A percentile compares a stretch with the other conserved stretches of the same genome.
Evolutionary conservation across 2,797 vertebrate genomes (phyloP).

Genomic region (Cynopterus sphinx): DNA sequence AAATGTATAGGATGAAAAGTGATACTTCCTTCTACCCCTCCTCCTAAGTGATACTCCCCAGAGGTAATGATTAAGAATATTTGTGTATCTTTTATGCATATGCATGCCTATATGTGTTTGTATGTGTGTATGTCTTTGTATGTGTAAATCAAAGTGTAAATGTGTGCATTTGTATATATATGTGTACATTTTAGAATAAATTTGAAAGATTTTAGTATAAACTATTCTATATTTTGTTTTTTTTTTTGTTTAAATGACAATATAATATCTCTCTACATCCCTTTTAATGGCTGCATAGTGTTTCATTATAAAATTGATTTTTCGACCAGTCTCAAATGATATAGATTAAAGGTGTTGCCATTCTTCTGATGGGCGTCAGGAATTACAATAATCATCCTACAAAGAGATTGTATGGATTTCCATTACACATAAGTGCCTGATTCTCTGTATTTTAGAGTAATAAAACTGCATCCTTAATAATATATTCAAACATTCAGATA

Average conservation of each 20-base stretch:
- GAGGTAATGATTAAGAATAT: constrained; percentile 25
- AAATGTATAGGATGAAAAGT: neutral
- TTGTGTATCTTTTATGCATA: neutral
- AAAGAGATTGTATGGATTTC: neutral
- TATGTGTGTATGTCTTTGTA: neutral
- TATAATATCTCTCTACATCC: neutral
- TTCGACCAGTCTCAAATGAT: neutral
- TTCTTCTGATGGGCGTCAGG: neutral
- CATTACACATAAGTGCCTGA: neutral
- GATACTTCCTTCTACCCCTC: neutral
- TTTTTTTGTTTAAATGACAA: neutral
- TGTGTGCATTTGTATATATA: neutral
- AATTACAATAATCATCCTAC: neutral
- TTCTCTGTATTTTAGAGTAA: constrained; percentile 5
- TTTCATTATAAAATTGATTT: neutral
- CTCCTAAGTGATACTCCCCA: neutral
- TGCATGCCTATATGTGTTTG: neutral
- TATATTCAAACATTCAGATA: neutral
- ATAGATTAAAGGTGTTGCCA: neutral
- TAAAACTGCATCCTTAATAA: constrained; percentile 33
- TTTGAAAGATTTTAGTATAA: neutral
- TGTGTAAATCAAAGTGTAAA: neutral
- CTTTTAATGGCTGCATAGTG: constrained; percentile 15
- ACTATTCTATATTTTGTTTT: neutral
- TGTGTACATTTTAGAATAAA: neutral